Evolutionary conservation across 2,797 vertebrate species (phyloP).

Genomic region (Prunella strophiata): DNA sequence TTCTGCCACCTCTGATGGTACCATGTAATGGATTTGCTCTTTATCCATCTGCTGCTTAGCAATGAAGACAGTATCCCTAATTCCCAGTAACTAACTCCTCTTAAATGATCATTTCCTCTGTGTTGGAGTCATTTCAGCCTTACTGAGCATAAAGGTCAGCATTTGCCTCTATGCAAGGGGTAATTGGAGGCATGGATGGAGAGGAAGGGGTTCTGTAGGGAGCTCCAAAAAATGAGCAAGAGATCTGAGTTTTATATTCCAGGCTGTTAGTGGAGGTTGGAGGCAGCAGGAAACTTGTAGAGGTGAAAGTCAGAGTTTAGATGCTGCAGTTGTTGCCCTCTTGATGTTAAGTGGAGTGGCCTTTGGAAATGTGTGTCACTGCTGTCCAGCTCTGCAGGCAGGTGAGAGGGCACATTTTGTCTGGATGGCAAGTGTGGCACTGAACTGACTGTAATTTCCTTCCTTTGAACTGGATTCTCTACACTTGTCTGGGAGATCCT

Average conservation of each 20-base stretch:
- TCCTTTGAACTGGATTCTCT: not conserved
- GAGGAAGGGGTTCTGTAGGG: not conserved
- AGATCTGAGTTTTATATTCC: not conserved
- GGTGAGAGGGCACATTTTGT: not conserved
- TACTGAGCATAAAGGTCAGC: not conserved
- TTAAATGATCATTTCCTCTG: not conserved
- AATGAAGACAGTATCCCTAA: not conserved
- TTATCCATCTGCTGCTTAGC: not conserved
- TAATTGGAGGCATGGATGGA: not conserved
- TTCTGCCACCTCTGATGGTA: not conserved
- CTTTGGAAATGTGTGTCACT: not conserved
- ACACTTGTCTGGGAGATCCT: rapidly evolving
- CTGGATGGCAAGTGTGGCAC: not conserved
- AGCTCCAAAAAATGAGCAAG: not conserved
- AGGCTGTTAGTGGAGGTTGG: not conserved
- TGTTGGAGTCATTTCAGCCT: not conserved
- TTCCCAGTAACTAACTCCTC: not conserved
- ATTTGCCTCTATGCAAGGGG: not conserved
- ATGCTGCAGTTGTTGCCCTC: not conserved
- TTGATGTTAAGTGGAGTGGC: not conserved
- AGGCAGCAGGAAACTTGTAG: not conserved
- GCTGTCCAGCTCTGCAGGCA: not conserved
- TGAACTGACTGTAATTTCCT: not conserved
- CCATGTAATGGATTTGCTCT: not conserved
- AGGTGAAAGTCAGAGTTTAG: not conserved